Base-by-base conservation (phyloP, 2,113 vertebrate genomes). In the Bubalus kerabau region DNA sequence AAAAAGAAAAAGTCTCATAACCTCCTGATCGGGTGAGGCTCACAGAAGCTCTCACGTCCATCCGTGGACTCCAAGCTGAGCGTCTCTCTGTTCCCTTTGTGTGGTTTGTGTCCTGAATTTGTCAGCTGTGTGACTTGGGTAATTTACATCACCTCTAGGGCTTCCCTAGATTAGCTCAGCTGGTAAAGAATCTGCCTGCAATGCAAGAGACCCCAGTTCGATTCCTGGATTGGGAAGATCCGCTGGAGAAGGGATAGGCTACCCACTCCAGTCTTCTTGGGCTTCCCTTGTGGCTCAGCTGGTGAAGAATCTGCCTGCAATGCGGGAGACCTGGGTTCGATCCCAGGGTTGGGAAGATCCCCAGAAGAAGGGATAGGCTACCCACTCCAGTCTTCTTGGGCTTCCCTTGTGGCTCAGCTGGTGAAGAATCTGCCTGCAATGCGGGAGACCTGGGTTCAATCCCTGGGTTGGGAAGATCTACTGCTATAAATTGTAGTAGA, bases 261-360 rank as follows among this genome's bases (percentile, higher is more conserved):
- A 9, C 30, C 30, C 62, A 8, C 62, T 64, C 32, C 62, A n/a
- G 32, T 64, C 32, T 64, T 64, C 15, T 64, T 64, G 62, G 30
- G 15, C 62, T 32, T 64, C 7, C 30, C 62, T 64, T 8, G 62
- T n/a, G 62, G 62, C 62, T n/a, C 62, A 64, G 30, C 62, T 64
- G 62, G 62, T 8, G 9, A 64, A n/a, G 30, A 64, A 64, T n/a
- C 30, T 0, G 15, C 62, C 62, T n/a, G 62, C 32, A 64, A 0
- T 17, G 15, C 2, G 0, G 62, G 62, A n/a, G 62, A 17, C 62
- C 62, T 4, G 15, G 32, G 30, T 9, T 67, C 30, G 0, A 5
- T 32, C 14, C n/a, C n/a, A 40, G 67, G 21, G n/a, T 40, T 40
- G 36, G 67, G 36, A 13, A 71, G 67, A 40, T 71, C 19, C n/a